Base-by-base conservation (phyloP, 2,113 vertebrate species). In the Brevimyrus niger region DNA sequence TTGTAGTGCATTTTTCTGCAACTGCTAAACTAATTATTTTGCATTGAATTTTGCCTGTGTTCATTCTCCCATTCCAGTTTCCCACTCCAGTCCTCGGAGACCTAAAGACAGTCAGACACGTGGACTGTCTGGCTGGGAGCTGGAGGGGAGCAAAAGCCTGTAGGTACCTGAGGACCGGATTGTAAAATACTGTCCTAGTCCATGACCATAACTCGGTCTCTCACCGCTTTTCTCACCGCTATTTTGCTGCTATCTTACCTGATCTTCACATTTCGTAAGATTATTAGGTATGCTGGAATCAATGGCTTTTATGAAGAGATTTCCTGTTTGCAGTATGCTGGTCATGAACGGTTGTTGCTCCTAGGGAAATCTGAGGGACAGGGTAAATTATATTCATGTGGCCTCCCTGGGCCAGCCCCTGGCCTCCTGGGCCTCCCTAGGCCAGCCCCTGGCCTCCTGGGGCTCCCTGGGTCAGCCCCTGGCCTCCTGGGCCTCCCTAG, bases 381-480 rank as follows among this genome's bases (percentile, higher is more conserved):
- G 69, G 27, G 4, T 73, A 17, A 73, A 31, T 35, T 73, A 73
- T 31, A 73, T 73, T 73, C 1, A 38, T 73, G 69, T 38, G n/a
- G n/a, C n/a, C n/a, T n/a, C n/a, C n/a, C n/a, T n/a, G n/a, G n/a
- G n/a, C n/a, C n/a, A n/a, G n/a, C n/a, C n/a, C n/a, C n/a, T 92
- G 91, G 94, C 94, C 47, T 48, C 1, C 50, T 15, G 11, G n/a
- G n/a, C n/a, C n/a, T n/a, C n/a, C n/a, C n/a, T n/a, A n/a, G n/a
- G n/a, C n/a, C n/a, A n/a, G n/a, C n/a, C n/a, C n/a, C n/a, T 92
- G 91, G 94, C 94, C 47, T 48, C 1, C 50, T 15, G 11, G n/a
- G n/a, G n/a, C n/a, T n/a, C n/a, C n/a, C n/a, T n/a, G n/a, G n/a
- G n/a, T n/a, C n/a, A n/a, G n/a, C n/a, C n/a, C n/a, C n/a, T 92